Evolutionary conservation across 92 coral and sea anemone species (phyloP), one percentile per base, ranked within the genome.

Genomic region (Phenganax stokvisi): DNA sequence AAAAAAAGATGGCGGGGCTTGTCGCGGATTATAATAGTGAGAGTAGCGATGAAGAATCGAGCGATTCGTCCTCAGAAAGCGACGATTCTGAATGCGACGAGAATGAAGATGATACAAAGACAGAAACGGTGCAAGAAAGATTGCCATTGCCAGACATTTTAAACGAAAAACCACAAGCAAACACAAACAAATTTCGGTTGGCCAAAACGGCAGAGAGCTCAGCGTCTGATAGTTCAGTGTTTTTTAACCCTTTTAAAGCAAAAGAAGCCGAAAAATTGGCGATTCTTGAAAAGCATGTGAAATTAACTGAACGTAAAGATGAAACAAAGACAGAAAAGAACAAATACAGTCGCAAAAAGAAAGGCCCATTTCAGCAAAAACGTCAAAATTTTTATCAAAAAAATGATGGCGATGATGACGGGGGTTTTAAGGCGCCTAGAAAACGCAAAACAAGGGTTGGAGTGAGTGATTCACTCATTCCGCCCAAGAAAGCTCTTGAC

Each of bases 231-330:
- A 9, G 58, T 56, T 94, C 98, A 5, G 88, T 94, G 51, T 94
- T 94, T 85, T 94, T 89, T 71, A 94, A 94, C 72, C 98, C 98
- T 16, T 94, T 86, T 77, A 81, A 88, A 80, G 98, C 97, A 59
- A 91, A 92, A 72, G 98, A 92, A 77, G 88, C 89, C 83, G 85
- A 86, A 74, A 94, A 85, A 74, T 88, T 94, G 8, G 89, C 93
- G 44, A 87, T 88, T 73, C 87, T 94, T 13, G 97, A 94, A 79
- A 87, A 90, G 67, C 98, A 94, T 47, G 98, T 94, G 53, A 92
- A 88, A 12, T 88, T 94, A 27, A 86, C 97, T 20, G 87, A 83
- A 51, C 79, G 69, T 16, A 79, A 75, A 44, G 83, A 88, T 12
- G 85, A 87, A 9, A 80, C 85, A 16, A 76, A 59, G 63, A 44